Evolutionary conservation across 2,797 vertebrate genomes (phyloP), one percentile per base, ranked within the genome.

Genomic region (Manis crassicaudata): DNA sequence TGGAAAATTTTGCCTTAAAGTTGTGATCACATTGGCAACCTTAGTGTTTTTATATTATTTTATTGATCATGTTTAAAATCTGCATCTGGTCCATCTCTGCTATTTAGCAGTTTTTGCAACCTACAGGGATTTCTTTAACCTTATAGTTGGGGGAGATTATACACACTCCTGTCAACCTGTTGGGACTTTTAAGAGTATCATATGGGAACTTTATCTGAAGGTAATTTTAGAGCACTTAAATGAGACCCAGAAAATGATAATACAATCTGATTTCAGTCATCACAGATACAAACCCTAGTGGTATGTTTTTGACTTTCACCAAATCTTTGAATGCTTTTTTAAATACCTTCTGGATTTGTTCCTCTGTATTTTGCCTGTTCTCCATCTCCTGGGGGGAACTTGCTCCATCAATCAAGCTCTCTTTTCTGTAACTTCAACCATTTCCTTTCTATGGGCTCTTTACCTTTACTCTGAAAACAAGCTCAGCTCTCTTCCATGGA

Each of bases 1-100:
- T 52, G 65, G 32, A 37, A 63, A 83, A 58, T 62, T 82, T 82
- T 92, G 5, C 60, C n/a, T 89, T 82, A 54, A 79, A 91, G 7
- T 37, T 88, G 4, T 90, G 63, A 54, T 9, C 25, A 8, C 18
- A 40, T 68, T 76, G 70, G 35, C 1, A 17, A 5, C 11, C 16
- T 80, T 75, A 13, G 27, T 63, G 56, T 63, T 93, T 93, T 84
- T 65, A 76, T 94, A 54, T 92, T 79, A 58, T 68, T 81, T 82
- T 81, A 82, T 52, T 54, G 37, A 62, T 62, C 43, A 62, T 27
- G 17, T 87, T 94, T 83, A 88, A 85, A 96, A 63, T 46, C 46
- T 46, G 46, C 9, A 46, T 46, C 88, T 88, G 58, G 27, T 54
- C 13, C 23, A 37, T 82, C 16, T 82, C 17, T 52, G 27, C 18